A percentile compares a stretch with the other conserved stretches of the same genome.
phyloP scores from a whole-genome alignment of 2,797 vertebrate species.

The Loris lydekkerianus region DNA sequence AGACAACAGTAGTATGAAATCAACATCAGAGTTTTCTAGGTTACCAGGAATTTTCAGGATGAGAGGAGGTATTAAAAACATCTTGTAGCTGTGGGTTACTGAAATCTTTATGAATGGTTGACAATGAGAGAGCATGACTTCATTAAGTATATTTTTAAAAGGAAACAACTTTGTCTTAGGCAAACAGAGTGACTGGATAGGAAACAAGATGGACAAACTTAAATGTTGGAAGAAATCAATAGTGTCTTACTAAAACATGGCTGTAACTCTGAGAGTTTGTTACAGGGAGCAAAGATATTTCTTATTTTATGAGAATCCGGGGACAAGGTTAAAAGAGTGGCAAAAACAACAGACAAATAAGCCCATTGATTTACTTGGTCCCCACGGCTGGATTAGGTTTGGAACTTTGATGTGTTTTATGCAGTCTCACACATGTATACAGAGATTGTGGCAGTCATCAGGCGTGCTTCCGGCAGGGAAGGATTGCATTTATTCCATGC shows the following conservation, averaged over 20 bases:
- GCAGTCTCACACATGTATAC: accelerated
- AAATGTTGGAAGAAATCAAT: conserved; percentile 21
- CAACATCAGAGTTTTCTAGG: background rate
- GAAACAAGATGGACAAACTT: background rate
- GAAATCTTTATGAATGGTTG: background rate
- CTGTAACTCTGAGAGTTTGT: background rate
- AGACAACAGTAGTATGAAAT: accelerated
- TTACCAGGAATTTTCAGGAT: background rate
- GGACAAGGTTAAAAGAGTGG: conserved; percentile 2
- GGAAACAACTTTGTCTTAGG: background rate
- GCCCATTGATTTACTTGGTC: background rate
- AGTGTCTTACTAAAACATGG: background rate
- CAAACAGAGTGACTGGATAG: background rate
- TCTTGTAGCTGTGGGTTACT: background rate
- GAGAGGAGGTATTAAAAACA: background rate
- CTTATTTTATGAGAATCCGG: background rate
- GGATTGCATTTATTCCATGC: background rate
- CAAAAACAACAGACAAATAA: conserved; percentile 1
- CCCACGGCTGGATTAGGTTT: background rate
- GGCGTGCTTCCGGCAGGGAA: background rate
- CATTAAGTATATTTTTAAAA: background rate
- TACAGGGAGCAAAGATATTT: background rate
- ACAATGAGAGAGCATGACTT: background rate
- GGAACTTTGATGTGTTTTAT: background rate
- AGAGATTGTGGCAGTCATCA: background rate